phyloP scores from a whole-genome alignment of 2,888 invertebrate genomes.

The Alsophila aescularia region DNA sequence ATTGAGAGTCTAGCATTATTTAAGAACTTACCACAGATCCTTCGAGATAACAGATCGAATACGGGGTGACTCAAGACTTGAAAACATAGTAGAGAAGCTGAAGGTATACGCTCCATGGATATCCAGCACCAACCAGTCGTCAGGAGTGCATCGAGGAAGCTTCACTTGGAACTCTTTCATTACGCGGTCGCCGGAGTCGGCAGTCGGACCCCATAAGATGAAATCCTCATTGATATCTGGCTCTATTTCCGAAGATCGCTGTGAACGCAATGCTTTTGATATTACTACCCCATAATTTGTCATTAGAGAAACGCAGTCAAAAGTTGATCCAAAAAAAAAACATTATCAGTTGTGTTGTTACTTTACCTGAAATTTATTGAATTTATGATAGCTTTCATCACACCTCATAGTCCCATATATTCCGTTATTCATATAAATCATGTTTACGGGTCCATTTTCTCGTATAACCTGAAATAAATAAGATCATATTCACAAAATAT shows the following conservation, averaged over 20 bases:
- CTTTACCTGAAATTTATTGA: slow-evolving; percentile 45
- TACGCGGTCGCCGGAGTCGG: too few relatives aligned
- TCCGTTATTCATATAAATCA: slow-evolving; percentile 56
- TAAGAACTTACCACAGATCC: slow-evolving; percentile 46
- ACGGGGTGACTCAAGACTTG: slow-evolving; percentile 42
- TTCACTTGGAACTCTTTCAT: too few relatives aligned
- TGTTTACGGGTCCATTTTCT: slow-evolving; percentile 44
- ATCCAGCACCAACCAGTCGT: slow-evolving; percentile 51
- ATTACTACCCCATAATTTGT: too few relatives aligned
- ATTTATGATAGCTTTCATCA: slow-evolving; percentile 48
- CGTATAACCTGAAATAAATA: slow-evolving; percentile 44
- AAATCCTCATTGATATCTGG: too few relatives aligned
- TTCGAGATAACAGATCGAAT: slow-evolving; percentile 48
- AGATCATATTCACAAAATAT: too few relatives aligned
- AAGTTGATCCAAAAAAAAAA: too few relatives aligned
- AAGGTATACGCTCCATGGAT: slow-evolving; percentile 49
- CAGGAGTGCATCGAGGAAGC: slow-evolving; percentile 43
- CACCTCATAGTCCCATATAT: slow-evolving; percentile 49
- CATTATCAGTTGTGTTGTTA: too few relatives aligned
- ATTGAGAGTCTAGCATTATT: too few relatives aligned
- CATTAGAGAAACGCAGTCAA: too few relatives aligned
- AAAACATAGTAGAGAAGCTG: slow-evolving; percentile 43
- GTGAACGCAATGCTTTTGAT: too few relatives aligned
- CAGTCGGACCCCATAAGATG: too few relatives aligned
- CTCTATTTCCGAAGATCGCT: too few relatives aligned